phyloP scores from a whole-genome alignment of 1,140 invertebrate genomes.

The Drosophila orena region DNA sequence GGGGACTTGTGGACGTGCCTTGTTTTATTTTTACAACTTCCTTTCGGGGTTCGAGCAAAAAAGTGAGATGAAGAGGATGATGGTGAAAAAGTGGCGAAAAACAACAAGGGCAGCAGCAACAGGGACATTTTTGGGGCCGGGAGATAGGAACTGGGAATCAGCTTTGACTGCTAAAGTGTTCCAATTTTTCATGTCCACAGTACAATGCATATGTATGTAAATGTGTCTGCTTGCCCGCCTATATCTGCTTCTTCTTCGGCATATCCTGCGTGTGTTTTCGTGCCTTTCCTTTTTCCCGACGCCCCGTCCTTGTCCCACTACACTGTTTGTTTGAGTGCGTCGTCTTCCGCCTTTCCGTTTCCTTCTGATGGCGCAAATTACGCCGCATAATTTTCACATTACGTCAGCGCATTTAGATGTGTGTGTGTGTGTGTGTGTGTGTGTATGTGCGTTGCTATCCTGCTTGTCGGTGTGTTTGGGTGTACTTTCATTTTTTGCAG shows the following conservation, averaged over 20 bases:
- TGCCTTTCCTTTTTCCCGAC: constrained; percentile 6
- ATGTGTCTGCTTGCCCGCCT: constrained; percentile 37
- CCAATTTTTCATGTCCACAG: constrained; percentile 73
- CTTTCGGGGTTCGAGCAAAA: constrained; percentile 35
- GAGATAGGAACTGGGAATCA: constrained; percentile 44
- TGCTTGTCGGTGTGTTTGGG: constrained; percentile 21
- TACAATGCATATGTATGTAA: constrained; percentile 42
- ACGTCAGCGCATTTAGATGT: constrained; percentile 65
- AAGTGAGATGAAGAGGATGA: constrained; percentile 34
- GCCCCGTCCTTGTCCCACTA: neutral
- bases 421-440: constrained; percentile 23
- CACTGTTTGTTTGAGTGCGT: constrained; percentile 62
- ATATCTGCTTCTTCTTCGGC: constrained; percentile 44
- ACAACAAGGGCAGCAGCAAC: constrained; percentile 47
- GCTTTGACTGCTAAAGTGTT: constrained; percentile 78
- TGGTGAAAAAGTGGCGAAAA: constrained; percentile 77
- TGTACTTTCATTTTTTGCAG: constrained; percentile 31
- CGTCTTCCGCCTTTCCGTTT: constrained; percentile 75
- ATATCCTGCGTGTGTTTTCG: constrained; percentile 56
- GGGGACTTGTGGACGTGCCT: constrained; percentile 72
- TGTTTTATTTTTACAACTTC: constrained; percentile 82
- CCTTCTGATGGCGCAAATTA: constrained; percentile 77
- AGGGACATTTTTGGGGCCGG: constrained; percentile 9
- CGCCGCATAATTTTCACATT: constrained; percentile 80
- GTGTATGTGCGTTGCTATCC: constrained; percentile 16